Evolutionary conservation across 1,140 invertebrate genomes (phyloP).

Genomic region (Calliopsis andreniformis): DNA sequence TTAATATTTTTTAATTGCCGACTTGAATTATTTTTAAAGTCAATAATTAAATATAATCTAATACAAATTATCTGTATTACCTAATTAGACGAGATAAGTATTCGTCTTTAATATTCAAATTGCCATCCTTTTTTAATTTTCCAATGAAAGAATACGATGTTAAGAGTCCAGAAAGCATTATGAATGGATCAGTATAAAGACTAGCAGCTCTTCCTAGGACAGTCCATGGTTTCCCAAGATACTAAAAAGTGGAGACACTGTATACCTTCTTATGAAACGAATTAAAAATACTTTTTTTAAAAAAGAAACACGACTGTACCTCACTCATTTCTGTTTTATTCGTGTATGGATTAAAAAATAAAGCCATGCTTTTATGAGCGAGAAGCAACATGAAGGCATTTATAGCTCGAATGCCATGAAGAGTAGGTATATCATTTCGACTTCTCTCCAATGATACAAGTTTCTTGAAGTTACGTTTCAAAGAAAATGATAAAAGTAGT

Average conservation of each 20-base stretch:
- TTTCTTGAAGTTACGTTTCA: constrained; percentile 83
- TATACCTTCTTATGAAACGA: not conserved
- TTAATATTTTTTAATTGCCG: not conserved
- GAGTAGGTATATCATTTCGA: constrained; percentile 83
- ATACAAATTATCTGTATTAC: constrained; percentile 68
- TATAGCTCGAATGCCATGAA: constrained; percentile 86
- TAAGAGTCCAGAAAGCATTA: constrained; percentile 88
- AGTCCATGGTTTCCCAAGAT: constrained; percentile 86
- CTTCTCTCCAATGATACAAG: constrained; percentile 82
- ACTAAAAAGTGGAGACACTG: constrained; percentile 75
- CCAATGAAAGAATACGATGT: constrained; percentile 86
- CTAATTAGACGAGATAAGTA: constrained; percentile 84
- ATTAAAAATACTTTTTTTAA: not conserved
- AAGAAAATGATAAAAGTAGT: constrained; percentile 85
- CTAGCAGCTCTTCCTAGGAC: constrained; percentile 88
- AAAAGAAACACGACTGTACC: constrained; percentile 68
- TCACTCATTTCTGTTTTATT: constrained; percentile 87
- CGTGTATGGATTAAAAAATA: constrained; percentile 86
- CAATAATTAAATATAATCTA: no score
- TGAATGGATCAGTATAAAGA: constrained; percentile 89
- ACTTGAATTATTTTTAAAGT: no score
- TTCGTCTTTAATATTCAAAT: constrained; percentile 83
- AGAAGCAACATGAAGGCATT: constrained; percentile 86
- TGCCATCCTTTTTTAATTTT: constrained; percentile 82
- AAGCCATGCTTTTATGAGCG: constrained; percentile 88